Evolutionary conservation across 2,797 vertebrate genomes (phyloP), one percentile per base, ranked within the genome.

Genomic region (Hypotaenidia okinawae): DNA sequence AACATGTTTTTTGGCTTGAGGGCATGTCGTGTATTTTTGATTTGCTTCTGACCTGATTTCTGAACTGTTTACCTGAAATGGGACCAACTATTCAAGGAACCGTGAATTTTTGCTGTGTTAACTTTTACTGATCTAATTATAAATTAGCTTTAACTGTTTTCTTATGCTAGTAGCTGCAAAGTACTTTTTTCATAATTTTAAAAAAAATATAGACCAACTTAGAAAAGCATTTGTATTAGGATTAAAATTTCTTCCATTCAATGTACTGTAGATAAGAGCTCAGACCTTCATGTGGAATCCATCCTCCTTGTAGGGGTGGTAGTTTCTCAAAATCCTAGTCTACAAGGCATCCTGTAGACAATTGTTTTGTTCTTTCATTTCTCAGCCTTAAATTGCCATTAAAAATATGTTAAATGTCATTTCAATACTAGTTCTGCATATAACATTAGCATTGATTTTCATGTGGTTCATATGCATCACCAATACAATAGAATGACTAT

Each of bases 41-140:
- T 88, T 93, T 86, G 27, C 61, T 90, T 72, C 59, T 93, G 80
- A 90, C 80, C 66, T 79, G 63, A 88, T 90, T 94, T 88, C 57
- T 55, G 49, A 91, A 82, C 63, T 82, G 43, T 90, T 88, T 88
- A 57, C 77, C 54, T 91, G 52, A 88, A 94, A 88, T 76, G 87
- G 45, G 83, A 91, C 16, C 87, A 93, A 25, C 25, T 24, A 80
- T 47, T 84, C 54, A 72, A 81, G 74, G 28, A 88, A 67, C 45
- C 33, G 58, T n/a, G 55, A 94, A 70, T 25, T 49, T 81, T 75
- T 76, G 17, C 51, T 43, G 32, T 0, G 0, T 62, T 91, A 81
- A 78, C 11, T 62, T 69, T 22, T 43, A 77, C 30, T 18, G 9
- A 86, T 85, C 63, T 87, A 72, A 74, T 83, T 77, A 67, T 27